These are phyloP conservation scores for Naja naja DNA, from an alignment of 2,113 vertebrate genomes.

Conservation along the genomic window DNA sequence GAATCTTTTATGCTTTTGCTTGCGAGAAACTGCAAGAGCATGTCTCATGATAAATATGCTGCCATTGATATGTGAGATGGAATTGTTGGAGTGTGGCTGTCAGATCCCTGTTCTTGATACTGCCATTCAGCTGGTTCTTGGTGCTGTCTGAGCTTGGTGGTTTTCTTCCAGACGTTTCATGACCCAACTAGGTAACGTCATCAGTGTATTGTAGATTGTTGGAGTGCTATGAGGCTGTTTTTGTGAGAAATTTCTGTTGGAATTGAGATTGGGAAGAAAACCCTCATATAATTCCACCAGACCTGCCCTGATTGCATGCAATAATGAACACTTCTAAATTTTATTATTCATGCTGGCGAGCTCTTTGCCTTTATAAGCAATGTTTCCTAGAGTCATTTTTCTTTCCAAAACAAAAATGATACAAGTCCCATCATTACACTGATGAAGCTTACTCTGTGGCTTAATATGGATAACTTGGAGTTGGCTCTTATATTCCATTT, in stretches of 20 bases:
- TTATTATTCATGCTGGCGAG: not conserved
- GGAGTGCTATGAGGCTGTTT: not conserved
- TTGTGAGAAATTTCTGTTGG: not conserved
- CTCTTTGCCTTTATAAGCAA: not conserved
- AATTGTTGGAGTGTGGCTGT: not conserved
- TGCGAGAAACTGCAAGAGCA: not conserved
- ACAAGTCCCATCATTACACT: not conserved
- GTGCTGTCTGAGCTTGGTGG: not conserved
- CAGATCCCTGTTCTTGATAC: no score
- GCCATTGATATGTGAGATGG: not conserved
- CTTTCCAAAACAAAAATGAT: not conserved
- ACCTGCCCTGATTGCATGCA: not conserved
- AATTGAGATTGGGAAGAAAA: not conserved
- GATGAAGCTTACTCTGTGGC: not conserved
- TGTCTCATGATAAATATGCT: not conserved
- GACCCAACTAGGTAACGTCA: not conserved
- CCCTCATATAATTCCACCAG: not conserved
- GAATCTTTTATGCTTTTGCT: not conserved
- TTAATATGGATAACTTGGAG: not conserved
- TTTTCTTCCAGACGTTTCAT: not conserved
- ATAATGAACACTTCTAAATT: not conserved
- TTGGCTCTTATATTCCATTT: not conserved
- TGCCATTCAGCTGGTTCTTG: not conserved
- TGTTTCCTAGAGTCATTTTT: not conserved
- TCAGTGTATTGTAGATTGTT: not conserved